Base-by-base conservation (phyloP, 2,113 vertebrate species). In the Nesoenas mayeri region DNA sequence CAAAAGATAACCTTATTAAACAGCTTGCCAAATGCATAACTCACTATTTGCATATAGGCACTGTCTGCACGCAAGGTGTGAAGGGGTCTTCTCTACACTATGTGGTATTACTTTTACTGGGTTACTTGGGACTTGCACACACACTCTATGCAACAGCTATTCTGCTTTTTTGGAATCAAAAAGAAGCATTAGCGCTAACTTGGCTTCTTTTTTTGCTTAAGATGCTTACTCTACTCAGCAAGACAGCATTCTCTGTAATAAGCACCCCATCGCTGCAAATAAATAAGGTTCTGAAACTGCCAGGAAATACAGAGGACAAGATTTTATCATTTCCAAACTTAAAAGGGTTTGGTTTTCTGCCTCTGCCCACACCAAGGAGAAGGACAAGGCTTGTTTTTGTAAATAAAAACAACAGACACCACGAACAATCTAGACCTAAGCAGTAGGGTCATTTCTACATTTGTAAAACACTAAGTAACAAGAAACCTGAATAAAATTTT, bases 321-420 rank as follows among this genome's bases (percentile, higher is more conserved):
- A 53, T 74, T 93, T 96, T 74, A 80, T 36, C 25, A 73, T 74
- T 94, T 60, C 42, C 72, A 78, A 64, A 84, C 26, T 34, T 67
- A 47, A 90, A 94, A 80, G 42, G 8, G 29, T 56, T 90, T 96
- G 88, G 36, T 93, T 90, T 91, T 9, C 34, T 81, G 91, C 69
- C 56, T 92, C 88, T 42, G 15, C 65, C 72, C 29, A 84, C 51
- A 66, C 56, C 32, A 70, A 1, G 47, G 50, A 51, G 34, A 71
- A 91, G 42, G 29, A 77, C 15, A 70, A 66, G 42, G 47, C 20
- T 56, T 75, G 15, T 34, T 73, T 94, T 56, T 91, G 47, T 48
- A 83, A 88, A 80, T 32, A 81, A 93, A 90, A 93, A 22, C 12
- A 67, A 72, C 24, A 85, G 47, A 64, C 51, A 60, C 44, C 64